Percentiles rank a stretch among this genome's conserved stretches.
Evolutionary conservation across 2,888 invertebrate genomes (phyloP).

Genomic region (Chymomyza fuscimana): DNA sequence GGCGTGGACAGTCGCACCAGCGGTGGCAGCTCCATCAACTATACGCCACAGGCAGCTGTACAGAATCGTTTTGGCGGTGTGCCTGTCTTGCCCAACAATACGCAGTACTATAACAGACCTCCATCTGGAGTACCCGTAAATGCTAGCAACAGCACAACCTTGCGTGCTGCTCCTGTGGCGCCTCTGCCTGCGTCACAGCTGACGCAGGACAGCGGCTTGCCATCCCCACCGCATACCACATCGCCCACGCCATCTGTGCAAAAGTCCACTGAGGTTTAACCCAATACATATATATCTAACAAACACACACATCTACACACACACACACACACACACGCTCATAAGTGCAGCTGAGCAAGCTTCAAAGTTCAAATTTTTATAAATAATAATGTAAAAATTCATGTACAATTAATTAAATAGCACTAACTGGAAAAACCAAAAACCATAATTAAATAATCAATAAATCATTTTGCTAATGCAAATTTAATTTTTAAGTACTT

Average conservation of each 20-base stretch:
- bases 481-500: background rate
- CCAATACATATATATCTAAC: slow-evolving; percentile 16
- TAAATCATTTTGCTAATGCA: background rate
- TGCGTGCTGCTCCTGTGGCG: slow-evolving; percentile 52
- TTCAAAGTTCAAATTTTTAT: slow-evolving; percentile 70
- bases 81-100: slow-evolving; percentile 76
- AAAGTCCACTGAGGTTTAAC: slow-evolving; percentile 79
- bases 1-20: slow-evolving; percentile 78
- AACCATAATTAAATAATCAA: background rate
- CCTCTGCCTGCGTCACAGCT: slow-evolving; percentile 47
- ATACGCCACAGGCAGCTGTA: slow-evolving; percentile 64
- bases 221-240: slow-evolving; percentile 75
- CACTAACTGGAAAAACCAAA: background rate
- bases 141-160: slow-evolving; percentile 31
- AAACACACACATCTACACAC: slow-evolving; percentile 21
- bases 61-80: slow-evolving; percentile 78
- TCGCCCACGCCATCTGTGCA: slow-evolving; percentile 78
- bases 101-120: slow-evolving; percentile 74
- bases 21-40: slow-evolving; percentile 73
- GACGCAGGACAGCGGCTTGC: slow-evolving; percentile 78
- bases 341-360: slow-evolving; percentile 44
- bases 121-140: slow-evolving; percentile 59
- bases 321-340: slow-evolving; percentile 18
- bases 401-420: slow-evolving; percentile 26
- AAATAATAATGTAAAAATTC: slow-evolving; percentile 35